Evolutionary conservation across 1,140 invertebrate species (phyloP).

Genomic region (Odontomachus brunneus): DNA sequence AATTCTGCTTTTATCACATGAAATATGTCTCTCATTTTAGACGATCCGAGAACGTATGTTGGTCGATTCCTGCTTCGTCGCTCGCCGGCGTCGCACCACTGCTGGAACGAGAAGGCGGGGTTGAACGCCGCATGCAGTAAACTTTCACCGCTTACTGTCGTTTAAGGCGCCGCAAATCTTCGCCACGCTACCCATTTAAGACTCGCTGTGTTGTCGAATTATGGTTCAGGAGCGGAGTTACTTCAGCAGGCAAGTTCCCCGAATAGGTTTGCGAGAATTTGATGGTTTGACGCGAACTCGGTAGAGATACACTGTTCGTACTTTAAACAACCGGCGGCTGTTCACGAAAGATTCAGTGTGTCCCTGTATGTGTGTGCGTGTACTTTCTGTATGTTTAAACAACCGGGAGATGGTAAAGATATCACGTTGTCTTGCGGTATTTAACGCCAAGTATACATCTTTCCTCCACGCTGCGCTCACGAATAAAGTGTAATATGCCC

Average conservation of each 20-base stretch:
- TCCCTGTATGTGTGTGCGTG: no score
- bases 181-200: constrained; percentile 50
- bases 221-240: constrained; percentile 42
- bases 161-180: constrained; percentile 76
- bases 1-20: constrained; percentile 61
- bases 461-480: not conserved
- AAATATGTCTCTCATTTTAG: constrained; percentile 65
- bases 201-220: constrained; percentile 25
- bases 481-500: not conserved
- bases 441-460: not conserved
- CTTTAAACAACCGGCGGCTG: constrained; percentile 4
- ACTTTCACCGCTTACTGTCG: constrained; percentile 69
- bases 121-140: constrained; percentile 61
- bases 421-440: no score
- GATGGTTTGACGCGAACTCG: not conserved
- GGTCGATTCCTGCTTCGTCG: constrained; percentile 2
- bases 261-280: constrained; percentile 5
- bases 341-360: not conserved
- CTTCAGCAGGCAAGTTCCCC: constrained; percentile 3
- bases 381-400: no score
- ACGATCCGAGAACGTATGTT: constrained; percentile 21
- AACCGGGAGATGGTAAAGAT: no score
- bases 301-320: not conserved
- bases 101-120: constrained; percentile 29
- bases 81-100: constrained; percentile 13